Evolutionary conservation across 2,113 vertebrate species (phyloP), one percentile per base, ranked within the genome.

Genomic region (Arenaria interpres): DNA sequence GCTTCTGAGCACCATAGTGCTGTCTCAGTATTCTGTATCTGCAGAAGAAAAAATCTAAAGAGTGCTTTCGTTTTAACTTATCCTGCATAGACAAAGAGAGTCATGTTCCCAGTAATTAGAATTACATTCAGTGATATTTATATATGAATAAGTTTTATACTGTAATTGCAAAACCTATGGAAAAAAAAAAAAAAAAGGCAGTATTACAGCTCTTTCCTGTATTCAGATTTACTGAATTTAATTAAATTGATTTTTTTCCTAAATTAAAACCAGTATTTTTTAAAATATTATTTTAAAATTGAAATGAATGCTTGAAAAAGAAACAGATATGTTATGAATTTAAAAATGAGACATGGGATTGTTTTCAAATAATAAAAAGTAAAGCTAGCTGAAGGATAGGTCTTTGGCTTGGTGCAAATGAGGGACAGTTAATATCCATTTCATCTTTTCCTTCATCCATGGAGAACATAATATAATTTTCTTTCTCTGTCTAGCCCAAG

Each of bases 91-190:
- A 32, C 57, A 91, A 37, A 78, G 9, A 91, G 18, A 92, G 19
- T 54, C 62, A 30, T 86, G 53, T 71, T 72, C 23, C 13, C 43
- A 74, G 51, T 85, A 96, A 95, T 93, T 97, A 97, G 81, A 96
- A 94, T 27, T 79, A 11, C 51, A 41, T 89, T 93, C 68, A 64
- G 51, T 2, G 24, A 80, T 78, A 50, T 28, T 66, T 90, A 54
- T 19, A 51, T 68, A 39, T 93, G 33, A 88, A 22, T 83, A 90
- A 88, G 32, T 95, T 92, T 96, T 82, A 59, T 20, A 78, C 17
- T 84, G 6, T 76, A 89, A 74, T 85, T 95, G 73, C 22, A 82
- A 82, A 90, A 86, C 25, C 5, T 60, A 86, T n/a, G 7, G 8
- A 53, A 79, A 92, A 86, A 32, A 18, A 12, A 8, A 9, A 13